Evolutionary conservation across 2,888 invertebrate species (phyloP).

Genomic region (Eilema griseolum): DNA sequence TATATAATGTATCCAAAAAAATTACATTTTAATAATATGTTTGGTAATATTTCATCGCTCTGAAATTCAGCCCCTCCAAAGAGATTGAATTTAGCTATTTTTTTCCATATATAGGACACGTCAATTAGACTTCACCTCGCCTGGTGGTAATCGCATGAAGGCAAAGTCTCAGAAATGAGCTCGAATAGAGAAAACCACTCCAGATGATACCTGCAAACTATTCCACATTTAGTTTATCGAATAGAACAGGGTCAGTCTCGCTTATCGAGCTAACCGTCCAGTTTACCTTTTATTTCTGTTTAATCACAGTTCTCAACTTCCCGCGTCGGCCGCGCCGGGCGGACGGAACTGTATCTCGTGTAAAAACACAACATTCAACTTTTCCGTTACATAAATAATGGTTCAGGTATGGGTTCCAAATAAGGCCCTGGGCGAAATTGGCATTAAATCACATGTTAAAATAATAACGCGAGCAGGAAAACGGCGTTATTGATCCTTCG

Average conservation of each 20-base stretch:
- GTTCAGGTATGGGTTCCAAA: neutral
- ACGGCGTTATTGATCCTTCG: neutral
- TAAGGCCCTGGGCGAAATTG: neutral
- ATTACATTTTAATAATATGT: no score
- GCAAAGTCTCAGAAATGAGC: no score
- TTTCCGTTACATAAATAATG: slow-evolving; percentile 2
- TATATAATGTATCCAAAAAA: no score
- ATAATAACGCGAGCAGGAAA: slow-evolving; percentile 9
- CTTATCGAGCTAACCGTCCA: neutral
- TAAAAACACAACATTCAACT: slow-evolving; percentile 3
- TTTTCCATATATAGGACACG: no score
- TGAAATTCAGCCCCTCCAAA: no score
- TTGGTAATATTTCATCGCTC: no score
- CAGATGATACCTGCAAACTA: neutral
- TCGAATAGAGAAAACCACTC: neutral
- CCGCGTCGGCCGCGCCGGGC: neutral
- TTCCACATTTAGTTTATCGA: neutral
- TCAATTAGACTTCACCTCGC: no score
- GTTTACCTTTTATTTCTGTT: slow-evolving; percentile 7
- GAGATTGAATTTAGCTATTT: no score
- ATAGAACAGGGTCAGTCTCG: neutral
- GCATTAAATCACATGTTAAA: slow-evolving; percentile 23
- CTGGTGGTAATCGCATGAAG: no score
- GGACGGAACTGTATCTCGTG: neutral
- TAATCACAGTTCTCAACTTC: slow-evolving; percentile 3